Evolutionary conservation across 2,888 invertebrate genomes (phyloP).

Genomic region (Phytoseiulus persimilis): DNA sequence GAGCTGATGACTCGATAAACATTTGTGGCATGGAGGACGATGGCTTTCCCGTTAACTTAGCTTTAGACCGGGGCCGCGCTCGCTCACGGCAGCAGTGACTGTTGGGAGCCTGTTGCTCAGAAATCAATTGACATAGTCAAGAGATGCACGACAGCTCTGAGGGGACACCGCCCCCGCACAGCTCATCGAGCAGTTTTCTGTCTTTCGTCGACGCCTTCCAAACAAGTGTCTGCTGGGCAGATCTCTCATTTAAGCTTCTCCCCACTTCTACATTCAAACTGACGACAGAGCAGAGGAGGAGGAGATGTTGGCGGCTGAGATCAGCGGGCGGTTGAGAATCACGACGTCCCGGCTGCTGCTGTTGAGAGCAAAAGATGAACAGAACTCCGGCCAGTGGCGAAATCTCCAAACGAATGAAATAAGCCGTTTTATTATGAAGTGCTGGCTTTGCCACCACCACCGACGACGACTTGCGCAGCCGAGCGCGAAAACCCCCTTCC

Average conservation of each 20-base stretch:
- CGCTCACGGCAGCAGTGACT: background rate
- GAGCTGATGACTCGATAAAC: background rate
- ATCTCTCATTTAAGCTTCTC: background rate
- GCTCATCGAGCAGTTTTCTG: background rate
- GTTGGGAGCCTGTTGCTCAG: background rate
- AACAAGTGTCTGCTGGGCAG: background rate
- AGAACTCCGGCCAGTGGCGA: constrained; percentile 6
- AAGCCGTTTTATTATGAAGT: constrained; percentile 38
- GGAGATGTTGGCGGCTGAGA: background rate
- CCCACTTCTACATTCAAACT: background rate
- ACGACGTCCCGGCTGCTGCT: background rate
- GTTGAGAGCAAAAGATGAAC: constrained; percentile 21
- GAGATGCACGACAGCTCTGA: background rate
- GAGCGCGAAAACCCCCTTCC: background rate
- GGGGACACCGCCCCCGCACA: background rate
- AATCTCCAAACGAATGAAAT: constrained; percentile 35
- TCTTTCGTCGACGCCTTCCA: background rate
- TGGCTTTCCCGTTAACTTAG: background rate
- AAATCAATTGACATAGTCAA: background rate
- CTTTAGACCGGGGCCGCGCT: background rate
- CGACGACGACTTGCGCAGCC: background rate
- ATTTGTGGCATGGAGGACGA: background rate
- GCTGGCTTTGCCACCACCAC: constrained; percentile 17
- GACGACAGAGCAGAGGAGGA: background rate
- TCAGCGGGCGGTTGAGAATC: background rate